phyloP scores from a whole-genome alignment of 1,140 invertebrate species.

The Pseudomyrmex dendroicus region DNA sequence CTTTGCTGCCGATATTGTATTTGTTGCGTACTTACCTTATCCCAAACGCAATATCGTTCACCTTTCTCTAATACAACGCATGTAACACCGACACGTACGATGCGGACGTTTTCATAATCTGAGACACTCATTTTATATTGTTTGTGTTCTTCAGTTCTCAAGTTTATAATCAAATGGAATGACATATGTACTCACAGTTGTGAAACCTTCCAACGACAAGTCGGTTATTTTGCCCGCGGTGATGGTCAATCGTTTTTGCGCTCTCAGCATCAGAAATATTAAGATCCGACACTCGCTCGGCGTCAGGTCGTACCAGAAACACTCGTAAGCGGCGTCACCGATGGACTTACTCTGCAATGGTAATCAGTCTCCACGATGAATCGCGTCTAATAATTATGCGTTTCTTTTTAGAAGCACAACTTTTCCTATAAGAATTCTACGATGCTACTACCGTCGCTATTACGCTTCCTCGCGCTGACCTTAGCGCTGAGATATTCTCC shows the following conservation, averaged over 20 bases:
- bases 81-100: constrained; percentile 54
- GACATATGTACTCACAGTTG: constrained; percentile 29
- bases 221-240: constrained; percentile 59
- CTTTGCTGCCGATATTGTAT: too few relatives aligned
- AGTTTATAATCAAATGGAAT: background rate
- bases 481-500: constrained; percentile 61
- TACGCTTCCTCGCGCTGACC: constrained; percentile 34
- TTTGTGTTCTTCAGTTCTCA: background rate
- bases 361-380: constrained; percentile 18
- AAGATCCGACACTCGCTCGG: constrained; percentile 46
- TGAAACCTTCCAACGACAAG: constrained; percentile 58
- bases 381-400: constrained; percentile 11
- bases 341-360: constrained; percentile 57
- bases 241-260: constrained; percentile 59
- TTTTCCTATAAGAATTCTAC: constrained; percentile 24
- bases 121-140: constrained; percentile 4
- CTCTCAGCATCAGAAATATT: constrained; percentile 50
- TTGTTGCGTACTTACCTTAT: background rate
- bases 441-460: constrained; percentile 28
- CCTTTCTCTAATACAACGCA: constrained; percentile 18
- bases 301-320: constrained; percentile 53
- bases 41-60: background rate
- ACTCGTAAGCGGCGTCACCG: constrained; percentile 47
- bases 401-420: background rate
- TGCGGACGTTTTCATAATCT: constrained; percentile 53